These are phyloP conservation scores for Gallirallus australis DNA, from an alignment of 2,797 vertebrate species.

Conservation along the genomic window DNA sequence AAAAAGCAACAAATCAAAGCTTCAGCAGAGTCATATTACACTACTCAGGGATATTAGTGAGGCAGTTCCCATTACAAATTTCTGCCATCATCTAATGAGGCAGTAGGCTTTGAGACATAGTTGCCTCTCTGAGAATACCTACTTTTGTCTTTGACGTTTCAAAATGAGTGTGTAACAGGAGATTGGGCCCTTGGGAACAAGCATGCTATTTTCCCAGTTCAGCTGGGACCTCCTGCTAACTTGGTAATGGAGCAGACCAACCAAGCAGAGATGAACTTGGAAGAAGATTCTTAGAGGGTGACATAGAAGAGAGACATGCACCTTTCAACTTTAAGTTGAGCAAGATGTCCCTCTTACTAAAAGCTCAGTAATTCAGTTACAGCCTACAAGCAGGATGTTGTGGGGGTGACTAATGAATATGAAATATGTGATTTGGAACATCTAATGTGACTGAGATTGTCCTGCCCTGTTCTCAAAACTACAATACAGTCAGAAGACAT, in stretches of 20 bases:
- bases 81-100: constrained; percentile 26
- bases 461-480: not conserved
- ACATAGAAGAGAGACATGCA: not conserved
- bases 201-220: not conserved
- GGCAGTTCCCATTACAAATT: not conserved
- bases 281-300: not conserved
- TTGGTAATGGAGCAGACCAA: not conserved
- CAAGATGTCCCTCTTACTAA: not conserved
- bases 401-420: not conserved
- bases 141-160: not conserved
- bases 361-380: not conserved
- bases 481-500: not conserved
- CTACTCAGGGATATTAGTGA: not conserved
- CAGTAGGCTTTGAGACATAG: not conserved
- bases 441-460: not conserved
- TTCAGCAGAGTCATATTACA: not conserved
- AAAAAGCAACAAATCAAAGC: not conserved
- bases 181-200: not conserved
- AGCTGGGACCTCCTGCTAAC: not conserved
- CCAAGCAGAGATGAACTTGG: not conserved
- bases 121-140: not conserved
- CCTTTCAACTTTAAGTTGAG: not conserved
- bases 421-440: not conserved
- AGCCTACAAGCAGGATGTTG: not conserved
- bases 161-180: not conserved